These are phyloP conservation scores for Spilarctia lutea DNA, from an alignment of 2,888 invertebrate genomes.

Conservation along the genomic window DNA sequence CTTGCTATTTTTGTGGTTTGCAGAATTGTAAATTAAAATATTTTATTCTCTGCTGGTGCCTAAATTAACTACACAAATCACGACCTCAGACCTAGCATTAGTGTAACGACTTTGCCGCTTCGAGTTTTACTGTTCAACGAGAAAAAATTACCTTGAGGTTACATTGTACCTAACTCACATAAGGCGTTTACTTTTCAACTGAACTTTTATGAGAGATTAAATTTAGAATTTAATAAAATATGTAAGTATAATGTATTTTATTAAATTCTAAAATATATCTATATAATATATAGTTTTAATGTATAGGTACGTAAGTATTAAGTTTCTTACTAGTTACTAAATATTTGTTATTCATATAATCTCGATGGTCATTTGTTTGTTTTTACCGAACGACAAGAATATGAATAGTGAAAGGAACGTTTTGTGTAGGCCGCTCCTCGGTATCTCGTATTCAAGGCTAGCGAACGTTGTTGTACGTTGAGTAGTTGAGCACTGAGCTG, in stretches of 20 bases:
- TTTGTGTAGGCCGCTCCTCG: conserved; percentile 21
- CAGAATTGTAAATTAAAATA: conserved; percentile 31
- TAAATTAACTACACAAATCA: conserved; percentile 35
- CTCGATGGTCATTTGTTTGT: neutral
- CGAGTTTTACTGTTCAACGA: neutral
- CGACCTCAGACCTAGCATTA: conserved; percentile 25
- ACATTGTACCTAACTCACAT: neutral
- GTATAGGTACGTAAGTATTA: too few relatives aligned
- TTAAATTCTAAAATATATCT: too few relatives aligned
- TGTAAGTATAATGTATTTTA: too few relatives aligned
- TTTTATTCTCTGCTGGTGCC: conserved; percentile 24
- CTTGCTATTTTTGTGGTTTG: conserved; percentile 67
- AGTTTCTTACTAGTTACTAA: neutral
- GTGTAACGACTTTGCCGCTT: neutral
- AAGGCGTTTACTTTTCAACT: neutral
- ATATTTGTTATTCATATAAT: too few relatives aligned
- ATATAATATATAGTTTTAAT: too few relatives aligned
- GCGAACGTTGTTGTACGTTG: neutral
- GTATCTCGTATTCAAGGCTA: neutral
- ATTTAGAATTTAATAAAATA: neutral
- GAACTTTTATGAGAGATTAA: neutral
- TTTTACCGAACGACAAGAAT: neutral
- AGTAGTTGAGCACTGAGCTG: too few relatives aligned
- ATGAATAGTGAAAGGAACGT: conserved; percentile 46
- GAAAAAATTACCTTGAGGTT: conserved; percentile 10